Evolutionary conservation across 2,113 vertebrate genomes (phyloP), one percentile per base, ranked within the genome.

Genomic region (Ia io): DNA sequence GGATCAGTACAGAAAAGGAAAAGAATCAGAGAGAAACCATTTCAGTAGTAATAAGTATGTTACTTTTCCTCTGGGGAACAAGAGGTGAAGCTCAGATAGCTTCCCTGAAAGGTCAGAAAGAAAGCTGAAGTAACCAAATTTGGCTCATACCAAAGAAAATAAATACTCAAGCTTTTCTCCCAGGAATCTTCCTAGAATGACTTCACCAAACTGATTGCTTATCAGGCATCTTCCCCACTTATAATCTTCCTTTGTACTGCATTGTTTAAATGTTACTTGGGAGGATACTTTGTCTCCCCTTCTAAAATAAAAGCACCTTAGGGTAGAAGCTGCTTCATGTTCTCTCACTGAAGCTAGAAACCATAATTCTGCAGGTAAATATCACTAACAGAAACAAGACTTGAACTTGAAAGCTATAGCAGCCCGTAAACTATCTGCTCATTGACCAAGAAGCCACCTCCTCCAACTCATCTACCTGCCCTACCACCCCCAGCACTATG

Each of bases 251-350:
- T 83, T 63, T 32, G 28, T 49, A 17, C 90, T 78, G 37, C 14
- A 78, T 49, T 85, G 32, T 67, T 42, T 53, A 18, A 97, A 73
- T 59, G 56, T 47, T 65, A 51, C 71, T 69, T 89, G n/a, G 32
- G 78, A 94, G 80, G 95, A 71, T 47, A 77, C 22, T 86, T 88
- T 78, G 25, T 84, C 61, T 96, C 67, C 59, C 25, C 51, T 70
- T 42, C 51, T 65, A 88, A 94, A 86, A 93, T 69, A 76, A 95
- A 88, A 89, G 76, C 44, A 84, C 79, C 86, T 96, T 47, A 22
- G 53, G 59, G 80, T 78, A 84, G 73, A 92, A 84, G 32, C 51
- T 90, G 56, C 32, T 93, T 79, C 25, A 8, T 80, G 49, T 78
- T 80, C 59, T 88, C 63, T 35, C 61, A 73, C 65, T 51, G 69